Conservation (phyloP, 2,113 vertebrate genomes). For the Leucosticte australis region DNA sequence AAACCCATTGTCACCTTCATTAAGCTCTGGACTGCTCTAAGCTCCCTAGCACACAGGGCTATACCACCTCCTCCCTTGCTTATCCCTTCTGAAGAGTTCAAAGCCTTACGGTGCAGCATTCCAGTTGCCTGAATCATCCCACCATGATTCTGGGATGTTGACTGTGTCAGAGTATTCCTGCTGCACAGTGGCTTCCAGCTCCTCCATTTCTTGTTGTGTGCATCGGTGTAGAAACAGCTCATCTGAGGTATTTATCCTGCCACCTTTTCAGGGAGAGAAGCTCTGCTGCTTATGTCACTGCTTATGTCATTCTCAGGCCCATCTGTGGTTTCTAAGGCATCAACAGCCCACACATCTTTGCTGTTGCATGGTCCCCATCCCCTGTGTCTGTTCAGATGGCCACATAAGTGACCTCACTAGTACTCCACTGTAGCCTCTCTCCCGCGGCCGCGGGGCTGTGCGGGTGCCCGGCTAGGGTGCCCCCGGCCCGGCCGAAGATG, state of each 20-base stretch:
- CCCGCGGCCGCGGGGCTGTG: too few species aligned
- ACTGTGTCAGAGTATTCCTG: neutral
- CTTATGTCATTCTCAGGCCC: neutral
- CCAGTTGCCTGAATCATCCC: neutral
- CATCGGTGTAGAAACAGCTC: neutral
- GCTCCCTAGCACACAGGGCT: neutral
- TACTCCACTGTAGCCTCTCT: too few species aligned
- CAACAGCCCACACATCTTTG: rapidly evolving
- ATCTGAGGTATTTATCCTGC: neutral
- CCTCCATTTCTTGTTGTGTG: neutral
- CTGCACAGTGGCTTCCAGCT: neutral
- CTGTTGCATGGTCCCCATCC: neutral
- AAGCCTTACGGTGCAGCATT: neutral
- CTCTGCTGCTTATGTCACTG: neutral
- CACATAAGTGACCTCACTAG: rapidly evolving
- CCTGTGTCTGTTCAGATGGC: neutral
- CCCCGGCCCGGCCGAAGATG: too few species aligned
- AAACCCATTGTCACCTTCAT: too few species aligned
- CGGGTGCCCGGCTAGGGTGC: too few species aligned
- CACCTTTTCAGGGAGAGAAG: neutral
- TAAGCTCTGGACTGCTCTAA: neutral
- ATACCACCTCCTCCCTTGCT: neutral
- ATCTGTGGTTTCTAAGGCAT: neutral
- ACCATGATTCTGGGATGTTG: neutral
- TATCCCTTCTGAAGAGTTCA: neutral